These are phyloP conservation scores for Calliphora vicina DNA, from an alignment of 1,140 invertebrate species.

Conservation along the genomic window DNA sequence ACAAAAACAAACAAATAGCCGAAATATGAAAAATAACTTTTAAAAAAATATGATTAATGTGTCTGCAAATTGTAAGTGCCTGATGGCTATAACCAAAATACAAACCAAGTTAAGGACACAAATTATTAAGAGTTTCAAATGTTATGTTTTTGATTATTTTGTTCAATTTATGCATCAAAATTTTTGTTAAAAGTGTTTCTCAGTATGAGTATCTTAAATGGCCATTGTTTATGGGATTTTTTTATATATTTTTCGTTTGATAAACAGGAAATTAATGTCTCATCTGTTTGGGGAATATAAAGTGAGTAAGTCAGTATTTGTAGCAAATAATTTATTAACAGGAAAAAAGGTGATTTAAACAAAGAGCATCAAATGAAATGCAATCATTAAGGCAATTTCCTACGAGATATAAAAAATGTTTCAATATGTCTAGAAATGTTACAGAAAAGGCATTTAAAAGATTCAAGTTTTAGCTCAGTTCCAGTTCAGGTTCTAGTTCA, in stretches of 20 bases:
- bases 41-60: slow-evolving; percentile 24
- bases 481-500: too few species aligned
- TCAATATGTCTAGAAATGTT: too few species aligned
- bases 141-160: neutral
- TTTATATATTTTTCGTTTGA: neutral
- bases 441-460: too few species aligned
- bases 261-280: slow-evolving; percentile 1
- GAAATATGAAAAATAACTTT: neutral
- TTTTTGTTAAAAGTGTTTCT: neutral
- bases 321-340: too few species aligned
- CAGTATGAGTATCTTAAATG: neutral
- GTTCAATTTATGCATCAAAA: too few species aligned
- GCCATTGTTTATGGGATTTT: neutral
- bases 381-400: too few species aligned
- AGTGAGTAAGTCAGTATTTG: neutral
- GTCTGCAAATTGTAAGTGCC: slow-evolving; percentile 21
- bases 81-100: neutral
- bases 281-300: neutral
- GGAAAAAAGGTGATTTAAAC: too few species aligned
- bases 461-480: too few species aligned
- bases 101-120: neutral
- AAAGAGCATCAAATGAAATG: too few species aligned
- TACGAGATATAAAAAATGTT: too few species aligned
- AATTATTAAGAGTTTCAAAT: slow-evolving; percentile 6
- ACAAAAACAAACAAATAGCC: neutral